Conservation (phyloP, 2,888 invertebrate genomes). For the Drosophila mulleri region DNA sequence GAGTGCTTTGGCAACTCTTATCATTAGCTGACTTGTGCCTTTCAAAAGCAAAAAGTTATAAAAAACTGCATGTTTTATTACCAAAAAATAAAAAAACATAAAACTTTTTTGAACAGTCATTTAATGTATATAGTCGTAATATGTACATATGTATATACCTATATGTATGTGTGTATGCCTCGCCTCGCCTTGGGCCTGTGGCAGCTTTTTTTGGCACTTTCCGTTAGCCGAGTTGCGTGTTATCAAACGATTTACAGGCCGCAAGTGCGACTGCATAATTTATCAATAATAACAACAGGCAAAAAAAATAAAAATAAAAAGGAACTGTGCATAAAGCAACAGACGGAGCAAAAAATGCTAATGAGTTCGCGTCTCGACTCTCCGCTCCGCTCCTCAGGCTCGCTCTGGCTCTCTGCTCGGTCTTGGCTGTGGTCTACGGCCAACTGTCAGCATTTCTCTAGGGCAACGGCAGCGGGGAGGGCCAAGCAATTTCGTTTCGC, state of each 20-base stretch:
- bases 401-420: constrained; percentile 12
- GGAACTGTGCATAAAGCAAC: constrained; percentile 63
- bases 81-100: constrained; percentile 26
- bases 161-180: constrained; percentile 3
- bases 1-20: neutral
- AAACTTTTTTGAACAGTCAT: constrained; percentile 44
- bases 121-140: constrained; percentile 57
- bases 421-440: constrained; percentile 62
- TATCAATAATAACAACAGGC: constrained; percentile 64
- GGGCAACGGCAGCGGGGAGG: constrained; percentile 5
- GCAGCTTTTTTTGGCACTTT: constrained; percentile 66
- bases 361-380: constrained; percentile 52
- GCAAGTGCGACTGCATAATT: constrained; percentile 79
- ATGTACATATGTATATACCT: neutral
- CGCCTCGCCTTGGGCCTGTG: constrained; percentile 2
- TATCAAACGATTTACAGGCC: constrained; percentile 77
- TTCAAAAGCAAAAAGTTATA: constrained; percentile 5
- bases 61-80: constrained; percentile 13
- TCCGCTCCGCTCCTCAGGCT: constrained; percentile 7
- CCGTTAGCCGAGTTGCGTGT: constrained; percentile 75
- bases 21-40: constrained; percentile 17
- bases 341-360: constrained; percentile 71
- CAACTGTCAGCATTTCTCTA: constrained; percentile 60
- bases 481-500: constrained; percentile 75
- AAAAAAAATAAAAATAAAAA: constrained; percentile 26